Evolutionary conservation across 1,140 invertebrate genomes (phyloP), one percentile per base, ranked within the genome.

Genomic region (Hypsibius dujardini): DNA sequence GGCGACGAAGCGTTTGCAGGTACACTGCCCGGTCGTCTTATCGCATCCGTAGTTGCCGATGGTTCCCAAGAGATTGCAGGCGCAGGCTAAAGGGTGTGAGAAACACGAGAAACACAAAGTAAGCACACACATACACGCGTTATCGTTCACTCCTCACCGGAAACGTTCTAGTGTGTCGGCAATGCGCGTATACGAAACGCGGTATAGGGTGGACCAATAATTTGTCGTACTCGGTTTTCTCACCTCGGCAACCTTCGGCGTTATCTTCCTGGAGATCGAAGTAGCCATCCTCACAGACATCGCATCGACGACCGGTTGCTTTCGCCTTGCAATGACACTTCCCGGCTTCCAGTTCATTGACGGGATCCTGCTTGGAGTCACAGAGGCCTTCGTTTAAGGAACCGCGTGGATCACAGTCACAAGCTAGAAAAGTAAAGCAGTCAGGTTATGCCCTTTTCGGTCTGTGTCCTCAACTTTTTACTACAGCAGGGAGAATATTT

Each of bases 1-100:
- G 47, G 86, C 87, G 2, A 96, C 92, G 78, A 90, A 87, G 15
- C 88, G 83, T 80, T 96, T 96, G 78, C 93, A 97, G 14, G 85
- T 88, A 79, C 93, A 97, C 76, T 90, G 87, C 1, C 93, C 93
- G 1, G 85, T 90, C 14, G 82, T 76, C 76, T 87, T 86, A 78
- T 95, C 86, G 76, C 93, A 97, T n/a, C 92, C 92, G 75, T 88
- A 86, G 78, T 92, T 93, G 74, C 87, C 86, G 56, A 90, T 82
- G 0, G 92, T 96, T 67, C 93, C 93, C 59, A 88, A 79, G 45
- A 81, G 84, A 76, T 94, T 86, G 76, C 93, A 97, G 1, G 88
- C 89, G 78, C 93, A 97, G 12, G 84, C 83, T 85, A 71, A 1
- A 79, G 79, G 71, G 50, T 12, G 2, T 67, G 50, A 70, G 70